Conservation (phyloP, 2,797 vertebrate species). For the Scarus forsteni region DNA sequence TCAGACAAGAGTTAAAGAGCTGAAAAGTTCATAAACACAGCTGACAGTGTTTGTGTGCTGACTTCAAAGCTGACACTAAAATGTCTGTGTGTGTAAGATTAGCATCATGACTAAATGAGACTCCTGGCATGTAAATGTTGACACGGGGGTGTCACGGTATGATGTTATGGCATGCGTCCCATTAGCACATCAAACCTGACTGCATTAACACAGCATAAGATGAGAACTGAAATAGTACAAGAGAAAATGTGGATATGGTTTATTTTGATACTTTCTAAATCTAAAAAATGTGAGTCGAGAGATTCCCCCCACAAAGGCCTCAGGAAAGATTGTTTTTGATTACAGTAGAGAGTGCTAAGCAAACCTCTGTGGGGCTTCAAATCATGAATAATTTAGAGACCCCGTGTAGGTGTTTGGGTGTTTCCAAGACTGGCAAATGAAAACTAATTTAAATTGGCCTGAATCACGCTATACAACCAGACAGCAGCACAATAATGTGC, state of each 20-base stretch:
- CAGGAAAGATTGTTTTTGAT: background rate
- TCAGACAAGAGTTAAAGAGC: constrained; percentile 31
- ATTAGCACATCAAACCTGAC: constrained; percentile 11
- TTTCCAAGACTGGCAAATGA: background rate
- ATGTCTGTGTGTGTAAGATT: constrained; percentile 1
- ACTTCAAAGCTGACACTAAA: constrained; percentile 17
- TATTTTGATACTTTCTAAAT: background rate
- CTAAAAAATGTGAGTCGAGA: background rate
- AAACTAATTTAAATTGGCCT: background rate
- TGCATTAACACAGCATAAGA: background rate
- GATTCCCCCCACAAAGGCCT: too few relatives aligned
- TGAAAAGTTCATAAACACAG: constrained; percentile 26
- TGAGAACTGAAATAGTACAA: background rate
- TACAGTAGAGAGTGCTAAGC: background rate
- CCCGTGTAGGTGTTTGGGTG: too few relatives aligned
- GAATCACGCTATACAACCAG: background rate
- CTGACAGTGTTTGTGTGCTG: constrained; percentile 32
- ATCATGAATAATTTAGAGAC: too few relatives aligned
- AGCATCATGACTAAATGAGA: constrained; percentile 9
- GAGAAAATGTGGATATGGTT: background rate
- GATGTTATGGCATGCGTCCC: background rate
- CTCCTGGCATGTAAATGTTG: background rate
- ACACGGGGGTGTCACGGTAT: constrained; percentile 2
- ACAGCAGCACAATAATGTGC: background rate
- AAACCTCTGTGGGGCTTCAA: background rate